Percentiles rank a stretch among this genome's conserved stretches.
These are phyloP conservation scores for Aphaenogaster ashmeadi DNA, from an alignment of 1,140 invertebrate species.

Conservation along the genomic window DNA sequence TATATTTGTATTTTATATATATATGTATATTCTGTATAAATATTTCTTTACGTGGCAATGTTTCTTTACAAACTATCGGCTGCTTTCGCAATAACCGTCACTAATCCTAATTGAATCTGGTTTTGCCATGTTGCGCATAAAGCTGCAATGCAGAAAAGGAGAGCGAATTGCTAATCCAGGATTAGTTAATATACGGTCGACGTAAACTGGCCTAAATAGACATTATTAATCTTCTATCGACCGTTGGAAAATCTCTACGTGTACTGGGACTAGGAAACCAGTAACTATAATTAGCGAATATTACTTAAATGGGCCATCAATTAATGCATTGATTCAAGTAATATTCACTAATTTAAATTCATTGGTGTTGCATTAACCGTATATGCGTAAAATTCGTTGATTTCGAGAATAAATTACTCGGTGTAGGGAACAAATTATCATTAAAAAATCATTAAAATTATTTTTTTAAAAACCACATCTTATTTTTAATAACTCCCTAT, in stretches of 20 bases:
- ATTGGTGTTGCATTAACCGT: background rate
- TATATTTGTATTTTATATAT: too few relatives aligned
- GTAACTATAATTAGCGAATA: conserved; percentile 29
- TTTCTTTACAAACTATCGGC: background rate
- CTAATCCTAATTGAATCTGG: conserved; percentile 38
- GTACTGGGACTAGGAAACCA: background rate
- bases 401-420: background rate
- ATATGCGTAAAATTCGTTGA: background rate
- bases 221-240: conserved; percentile 49
- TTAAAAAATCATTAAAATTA: background rate
- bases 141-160: conserved; percentile 22
- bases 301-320: background rate
- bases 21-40: background rate
- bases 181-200: conserved; percentile 38
- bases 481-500: background rate
- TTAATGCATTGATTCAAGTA: background rate
- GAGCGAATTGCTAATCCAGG: conserved; percentile 20
- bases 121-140: background rate
- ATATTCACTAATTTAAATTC: background rate
- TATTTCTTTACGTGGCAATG: background rate
- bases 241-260: conserved; percentile 19
- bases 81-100: background rate
- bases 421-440: background rate
- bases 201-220: conserved; percentile 26
- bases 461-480: background rate